phyloP scores from a whole-genome alignment of 1,140 invertebrate species.

The Araneus ventricosus region DNA sequence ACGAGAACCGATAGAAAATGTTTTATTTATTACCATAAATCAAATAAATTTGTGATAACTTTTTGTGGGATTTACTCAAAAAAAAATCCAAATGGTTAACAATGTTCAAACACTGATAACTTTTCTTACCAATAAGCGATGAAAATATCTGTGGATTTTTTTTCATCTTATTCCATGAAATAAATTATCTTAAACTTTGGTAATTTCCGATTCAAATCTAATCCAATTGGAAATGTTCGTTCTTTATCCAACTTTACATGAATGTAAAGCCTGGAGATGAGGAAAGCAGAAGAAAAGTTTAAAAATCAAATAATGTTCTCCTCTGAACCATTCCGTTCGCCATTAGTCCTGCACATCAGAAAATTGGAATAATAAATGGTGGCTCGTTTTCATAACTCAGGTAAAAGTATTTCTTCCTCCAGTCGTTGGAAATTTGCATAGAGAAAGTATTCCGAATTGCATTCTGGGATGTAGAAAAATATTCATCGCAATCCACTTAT shows the following conservation, averaged over 20 bases:
- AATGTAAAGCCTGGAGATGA: background rate
- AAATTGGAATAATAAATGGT: conserved; percentile 22
- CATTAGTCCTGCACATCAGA: conserved; percentile 18
- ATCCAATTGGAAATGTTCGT: background rate
- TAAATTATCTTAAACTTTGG: background rate
- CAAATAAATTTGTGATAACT: background rate
- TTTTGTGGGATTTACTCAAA: background rate
- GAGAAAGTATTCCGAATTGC: background rate
- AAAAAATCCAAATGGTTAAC: background rate
- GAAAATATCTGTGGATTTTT: background rate
- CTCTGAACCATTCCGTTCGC: background rate
- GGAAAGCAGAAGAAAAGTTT: background rate
- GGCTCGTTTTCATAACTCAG: conserved; percentile 23
- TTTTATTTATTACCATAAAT: background rate
- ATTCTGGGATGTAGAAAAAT: background rate
- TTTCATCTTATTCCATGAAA: background rate
- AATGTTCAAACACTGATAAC: background rate
- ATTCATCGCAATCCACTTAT: conserved; percentile 30
- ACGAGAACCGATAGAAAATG: background rate
- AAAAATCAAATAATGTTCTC: conserved; percentile 19
- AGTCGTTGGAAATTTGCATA: background rate
- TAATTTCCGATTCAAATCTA: conserved; percentile 15
- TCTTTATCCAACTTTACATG: background rate
- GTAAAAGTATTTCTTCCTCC: conserved; percentile 10
- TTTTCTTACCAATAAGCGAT: background rate